These are phyloP conservation scores for Nomada ruficornis DNA, from an alignment of 2,888 invertebrate species.

Conservation along the genomic window DNA sequence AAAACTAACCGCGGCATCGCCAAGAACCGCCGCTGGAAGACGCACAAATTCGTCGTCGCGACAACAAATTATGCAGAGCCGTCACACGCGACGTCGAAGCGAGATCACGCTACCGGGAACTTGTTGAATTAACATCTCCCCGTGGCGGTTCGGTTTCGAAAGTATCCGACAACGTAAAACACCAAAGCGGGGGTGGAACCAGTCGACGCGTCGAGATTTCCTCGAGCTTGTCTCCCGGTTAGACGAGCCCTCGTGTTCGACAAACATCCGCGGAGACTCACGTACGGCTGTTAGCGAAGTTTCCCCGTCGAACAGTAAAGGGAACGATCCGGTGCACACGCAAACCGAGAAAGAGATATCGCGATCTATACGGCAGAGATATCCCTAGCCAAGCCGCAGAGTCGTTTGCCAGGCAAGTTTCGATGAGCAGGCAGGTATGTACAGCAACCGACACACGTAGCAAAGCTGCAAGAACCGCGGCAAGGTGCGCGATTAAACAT, in stretches of 20 bases:
- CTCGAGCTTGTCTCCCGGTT: constrained; percentile 13
- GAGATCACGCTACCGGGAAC: background rate
- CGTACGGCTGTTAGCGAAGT: constrained; percentile 61
- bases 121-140: constrained; percentile 19
- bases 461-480: constrained; percentile 31
- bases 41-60: background rate
- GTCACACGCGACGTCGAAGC: background rate
- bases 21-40: background rate
- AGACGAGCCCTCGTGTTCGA: constrained; percentile 18
- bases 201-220: background rate
- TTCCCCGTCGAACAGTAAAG: constrained; percentile 61
- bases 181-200: background rate
- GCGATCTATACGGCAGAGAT: constrained; percentile 48
- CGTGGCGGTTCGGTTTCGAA: background rate
- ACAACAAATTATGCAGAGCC: constrained; percentile 27
- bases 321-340: constrained; percentile 58
- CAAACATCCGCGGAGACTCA: constrained; percentile 55
- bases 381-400: constrained; percentile 66
- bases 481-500: constrained; percentile 44
- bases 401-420: constrained; percentile 70
- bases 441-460: constrained; percentile 42
- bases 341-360: constrained; percentile 24
- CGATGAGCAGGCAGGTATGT: constrained; percentile 39
- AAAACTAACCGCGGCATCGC: background rate
- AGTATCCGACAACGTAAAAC: constrained; percentile 23